Conservation (phyloP, 2,113 vertebrate species). For the Grantiella picta region DNA sequence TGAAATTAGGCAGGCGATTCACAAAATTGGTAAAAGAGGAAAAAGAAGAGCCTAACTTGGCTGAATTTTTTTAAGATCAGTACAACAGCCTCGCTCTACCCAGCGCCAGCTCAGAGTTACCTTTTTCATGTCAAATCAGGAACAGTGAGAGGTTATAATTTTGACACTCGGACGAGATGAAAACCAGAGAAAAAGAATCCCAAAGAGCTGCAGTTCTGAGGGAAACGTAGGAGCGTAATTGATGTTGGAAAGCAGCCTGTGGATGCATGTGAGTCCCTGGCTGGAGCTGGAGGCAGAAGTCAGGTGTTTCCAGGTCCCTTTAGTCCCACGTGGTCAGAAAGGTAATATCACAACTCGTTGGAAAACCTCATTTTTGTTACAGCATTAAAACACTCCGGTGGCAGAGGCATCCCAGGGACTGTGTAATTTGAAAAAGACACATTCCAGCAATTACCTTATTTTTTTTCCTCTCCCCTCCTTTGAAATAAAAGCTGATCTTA, state of each 20-base stretch:
- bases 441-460: not conserved
- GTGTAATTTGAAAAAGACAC: not conserved
- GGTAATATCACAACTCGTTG: not conserved
- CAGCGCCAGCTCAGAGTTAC: not conserved
- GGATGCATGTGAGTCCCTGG: not conserved
- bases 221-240: not conserved
- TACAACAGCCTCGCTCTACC: accelerated
- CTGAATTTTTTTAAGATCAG: not conserved
- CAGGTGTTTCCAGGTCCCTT: not conserved
- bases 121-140: not conserved
- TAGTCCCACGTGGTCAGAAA: not conserved
- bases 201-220: not conserved
- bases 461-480: not conserved
- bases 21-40: not conserved
- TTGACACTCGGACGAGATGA: not conserved
- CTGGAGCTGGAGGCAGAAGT: not conserved
- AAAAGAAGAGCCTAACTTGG: not conserved
- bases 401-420: conserved; percentile 17
- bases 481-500: conserved; percentile 23
- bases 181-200: not conserved
- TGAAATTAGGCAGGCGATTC: not conserved
- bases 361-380: conserved; percentile 18
- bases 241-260: not conserved
- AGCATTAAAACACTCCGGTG: conserved; percentile 8
- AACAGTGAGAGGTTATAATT: not conserved